A percentile compares a stretch with the other conserved stretches of the same genome.
Conservation (phyloP, 2,888 invertebrate species). For the Nomada ruficornis region DNA sequence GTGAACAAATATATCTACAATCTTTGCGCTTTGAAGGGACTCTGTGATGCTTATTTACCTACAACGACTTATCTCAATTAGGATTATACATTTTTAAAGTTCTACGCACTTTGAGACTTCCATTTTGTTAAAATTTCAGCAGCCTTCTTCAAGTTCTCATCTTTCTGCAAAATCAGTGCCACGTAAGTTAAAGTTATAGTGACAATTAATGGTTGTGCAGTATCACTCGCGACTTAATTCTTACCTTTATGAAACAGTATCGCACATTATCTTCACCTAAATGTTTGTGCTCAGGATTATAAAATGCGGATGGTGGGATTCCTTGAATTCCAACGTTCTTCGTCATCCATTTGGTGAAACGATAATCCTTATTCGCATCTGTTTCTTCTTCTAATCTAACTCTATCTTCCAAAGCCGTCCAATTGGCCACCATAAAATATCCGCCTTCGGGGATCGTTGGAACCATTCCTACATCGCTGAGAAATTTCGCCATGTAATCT, state of each 20-base stretch:
- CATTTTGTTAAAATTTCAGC: constrained; percentile 82
- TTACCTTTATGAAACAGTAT: constrained; percentile 97
- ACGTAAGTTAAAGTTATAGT: neutral
- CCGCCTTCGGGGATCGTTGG: constrained; percentile 98
- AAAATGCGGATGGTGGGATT: constrained; percentile 98
- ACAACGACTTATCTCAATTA: neutral
- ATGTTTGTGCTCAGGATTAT: constrained; percentile 91
- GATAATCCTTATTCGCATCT: constrained; percentile 92
- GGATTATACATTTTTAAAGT: neutral
- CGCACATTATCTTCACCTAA: constrained; percentile 94
- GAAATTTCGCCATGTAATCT: constrained; percentile 91
- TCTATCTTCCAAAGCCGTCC: constrained; percentile 90
- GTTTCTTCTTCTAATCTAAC: constrained; percentile 89
- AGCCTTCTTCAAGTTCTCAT: constrained; percentile 85
- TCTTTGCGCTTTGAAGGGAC: neutral
- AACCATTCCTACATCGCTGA: constrained; percentile 92
- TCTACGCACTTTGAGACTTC: constrained; percentile 73
- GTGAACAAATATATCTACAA: neutral
- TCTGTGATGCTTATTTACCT: too few species aligned
- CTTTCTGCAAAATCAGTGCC: constrained; percentile 86
- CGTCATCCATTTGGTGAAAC: constrained; percentile 98
- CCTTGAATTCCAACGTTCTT: constrained; percentile 96
- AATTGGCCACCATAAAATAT: constrained; percentile 98
- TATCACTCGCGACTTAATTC: neutral
- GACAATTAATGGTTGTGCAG: too few species aligned